Evolutionary conservation across 2,113 vertebrate genomes (phyloP), one percentile per base, ranked within the genome.

Genomic region (Apodemus sylvaticus): DNA sequence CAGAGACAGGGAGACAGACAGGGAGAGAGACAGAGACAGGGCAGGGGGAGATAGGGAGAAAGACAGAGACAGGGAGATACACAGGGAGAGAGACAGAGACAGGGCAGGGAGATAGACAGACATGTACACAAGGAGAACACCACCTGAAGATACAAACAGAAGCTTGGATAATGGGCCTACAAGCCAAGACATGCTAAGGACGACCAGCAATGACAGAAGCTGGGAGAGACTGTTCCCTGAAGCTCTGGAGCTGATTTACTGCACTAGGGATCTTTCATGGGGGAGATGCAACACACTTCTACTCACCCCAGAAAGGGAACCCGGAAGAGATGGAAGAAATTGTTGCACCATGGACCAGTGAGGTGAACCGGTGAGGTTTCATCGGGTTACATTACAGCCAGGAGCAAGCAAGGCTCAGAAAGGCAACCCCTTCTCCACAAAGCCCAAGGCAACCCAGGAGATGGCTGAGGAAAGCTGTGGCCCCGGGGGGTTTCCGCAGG

Each of bases 121-220:
- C 20, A 29, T 19, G 26, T 10, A 29, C 0, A 9, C 5, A 2
- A 45, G 24, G 34, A 87, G 48, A 55, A 58, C 0, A 4, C 7
- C 11, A 0, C 0, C 1, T 12, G 14, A 71, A 62, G 36, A 77
- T 22, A 36, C n/a, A 68, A 70, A 31, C 34, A 68, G 93, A n/a
- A 20, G 2, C 2, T 2, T 8, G 1, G 60, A 39, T 29, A 31
- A 36, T 48, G n/a, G 0, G 5, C 17, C 62, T 83, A 14, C 0
- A 48, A 48, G 4, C 8, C 48, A 36, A 79, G 14, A 17, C 22
- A 51, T n/a, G 0, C 0, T 16, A 31, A 73, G 31, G 51, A 58
- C 16, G 3, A 3, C 51, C 51, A 74, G 51, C 51, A 19, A 31
- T 16, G 22, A 4, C 51, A 42, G 86, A 74, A 60, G 22, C 24